Evolutionary conservation across 2,888 invertebrate genomes (phyloP), one percentile per base, ranked within the genome.

Genomic region (Apodemia arnacis): DNA sequence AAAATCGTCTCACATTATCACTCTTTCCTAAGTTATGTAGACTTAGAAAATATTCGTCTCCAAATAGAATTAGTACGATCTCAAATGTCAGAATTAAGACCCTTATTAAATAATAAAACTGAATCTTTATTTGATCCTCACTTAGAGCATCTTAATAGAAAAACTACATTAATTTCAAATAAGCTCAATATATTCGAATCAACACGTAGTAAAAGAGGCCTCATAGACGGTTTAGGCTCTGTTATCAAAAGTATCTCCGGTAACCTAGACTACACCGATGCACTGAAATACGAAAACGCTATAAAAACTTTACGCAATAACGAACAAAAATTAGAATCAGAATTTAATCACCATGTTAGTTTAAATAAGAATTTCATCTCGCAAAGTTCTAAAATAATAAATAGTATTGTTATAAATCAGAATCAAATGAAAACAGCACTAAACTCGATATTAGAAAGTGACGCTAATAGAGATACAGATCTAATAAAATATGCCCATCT

Each of bases 201-300:
- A 34, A 77, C 21, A 13, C 70, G 82, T 49, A 24, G 13, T 31
- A 85, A 82, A 69, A 75, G 81, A 79, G 79, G 78, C 34, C 72
- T 82, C 24, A 73, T 91, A 69, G 88, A 92, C 49, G 89, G 91
- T 44, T 82, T 93, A 87, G 88, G 34, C 34, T 34, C 34, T 34
- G 34, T 63, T 18, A 54, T 54, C 54, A 54, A 54, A 15, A 54
- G 54, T 6, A 88, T 94, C 31, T 82, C 91, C 3, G 93, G 92
- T n/a, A 90, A 89, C 84, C 82, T 88, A 73, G 91, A 89, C 75
- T 87, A 89, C 41, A 83, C 84, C 13, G 94, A 94, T 59, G 93
- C 93, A 8, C 15, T 90, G 10, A 84, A 83, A 21, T 93, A 92
- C 70, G 81, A 94, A 70, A 70, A 90, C 31, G 92, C 91, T 44